Percentiles rank a stretch among this genome's conserved stretches.
These are phyloP conservation scores for Vanessa tameamea DNA, from an alignment of 1,140 invertebrate species.

Conservation along the genomic window DNA sequence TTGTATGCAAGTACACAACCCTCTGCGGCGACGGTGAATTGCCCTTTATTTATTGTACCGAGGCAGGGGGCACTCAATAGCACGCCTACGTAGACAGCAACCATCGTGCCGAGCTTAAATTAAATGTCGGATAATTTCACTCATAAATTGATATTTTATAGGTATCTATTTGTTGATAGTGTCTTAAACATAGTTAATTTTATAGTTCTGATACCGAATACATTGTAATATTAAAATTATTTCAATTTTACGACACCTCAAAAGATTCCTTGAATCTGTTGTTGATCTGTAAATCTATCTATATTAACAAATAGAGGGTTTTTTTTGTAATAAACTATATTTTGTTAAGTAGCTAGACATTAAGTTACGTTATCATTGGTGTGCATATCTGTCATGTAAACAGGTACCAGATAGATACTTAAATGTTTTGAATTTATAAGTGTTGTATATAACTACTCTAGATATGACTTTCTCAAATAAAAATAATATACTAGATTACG, in stretches of 20 bases:
- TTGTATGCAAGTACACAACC: slow-evolving; percentile 7
- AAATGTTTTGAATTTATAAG: no score
- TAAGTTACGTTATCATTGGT: not conserved
- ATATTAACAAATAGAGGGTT: no score
- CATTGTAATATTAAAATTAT: not conserved
- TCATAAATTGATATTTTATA: slow-evolving; percentile 16
- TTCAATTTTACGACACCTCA: not conserved
- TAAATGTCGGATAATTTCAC: slow-evolving; percentile 8
- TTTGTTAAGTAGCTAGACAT: not conserved
- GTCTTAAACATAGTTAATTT: not conserved
- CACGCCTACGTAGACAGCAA: slow-evolving; percentile 13
- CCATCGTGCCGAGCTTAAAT: slow-evolving; percentile 15
- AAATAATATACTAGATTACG: no score
- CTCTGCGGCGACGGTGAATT: slow-evolving; percentile 4
- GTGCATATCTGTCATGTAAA: no score
- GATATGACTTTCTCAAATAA: no score
- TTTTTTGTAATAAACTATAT: no score
- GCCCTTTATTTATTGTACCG: slow-evolving; percentile 18
- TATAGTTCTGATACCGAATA: not conserved
- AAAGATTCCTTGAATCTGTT: no score
- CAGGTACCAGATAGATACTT: no score
- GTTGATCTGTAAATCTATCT: no score
- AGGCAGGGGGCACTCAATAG: slow-evolving; percentile 22
- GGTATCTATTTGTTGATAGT: slow-evolving; percentile 4
- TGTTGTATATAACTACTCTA: no score